Evolutionary conservation across 1,140 invertebrate species (phyloP).

Genomic region (Helicoverpa armigera): DNA sequence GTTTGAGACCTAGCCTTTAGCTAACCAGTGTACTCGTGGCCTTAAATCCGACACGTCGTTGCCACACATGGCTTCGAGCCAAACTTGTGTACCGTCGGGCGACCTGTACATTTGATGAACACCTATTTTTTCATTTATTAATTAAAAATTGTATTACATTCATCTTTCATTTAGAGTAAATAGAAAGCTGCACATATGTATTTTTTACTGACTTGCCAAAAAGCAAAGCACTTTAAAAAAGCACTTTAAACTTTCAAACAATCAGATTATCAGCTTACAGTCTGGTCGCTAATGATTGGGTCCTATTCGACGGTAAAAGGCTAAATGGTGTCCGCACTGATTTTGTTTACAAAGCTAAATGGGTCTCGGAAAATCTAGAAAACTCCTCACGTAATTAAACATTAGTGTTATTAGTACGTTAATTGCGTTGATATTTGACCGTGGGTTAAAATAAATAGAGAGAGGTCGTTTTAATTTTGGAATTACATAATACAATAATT

Average conservation of each 20-base stretch:
- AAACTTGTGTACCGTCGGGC: constrained; percentile 16
- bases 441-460: too few relatives aligned
- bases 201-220: too few relatives aligned
- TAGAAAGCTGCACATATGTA: too few relatives aligned
- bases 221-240: too few relatives aligned
- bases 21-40: constrained; percentile 24
- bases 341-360: constrained; percentile 18
- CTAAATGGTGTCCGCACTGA: not conserved
- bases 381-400: constrained; percentile 1
- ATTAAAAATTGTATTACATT: not conserved
- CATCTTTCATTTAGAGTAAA: not conserved
- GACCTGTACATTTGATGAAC: constrained; percentile 3
- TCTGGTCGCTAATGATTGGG: constrained; percentile 58
- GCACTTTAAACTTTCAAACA: constrained; percentile 54
- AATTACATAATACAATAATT: too few relatives aligned
- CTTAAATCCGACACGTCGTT: constrained; percentile 20
- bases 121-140: not conserved
- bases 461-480: too few relatives aligned
- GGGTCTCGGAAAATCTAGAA: not conserved
- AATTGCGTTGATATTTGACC: not conserved
- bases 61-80: constrained; percentile 13
- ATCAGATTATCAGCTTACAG: constrained; percentile 56
- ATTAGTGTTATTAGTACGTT: not conserved
- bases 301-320: constrained; percentile 18
- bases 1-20: not conserved